Evolutionary conservation across 1,140 invertebrate genomes (phyloP).

Genomic region (Micrasema longulum): DNA sequence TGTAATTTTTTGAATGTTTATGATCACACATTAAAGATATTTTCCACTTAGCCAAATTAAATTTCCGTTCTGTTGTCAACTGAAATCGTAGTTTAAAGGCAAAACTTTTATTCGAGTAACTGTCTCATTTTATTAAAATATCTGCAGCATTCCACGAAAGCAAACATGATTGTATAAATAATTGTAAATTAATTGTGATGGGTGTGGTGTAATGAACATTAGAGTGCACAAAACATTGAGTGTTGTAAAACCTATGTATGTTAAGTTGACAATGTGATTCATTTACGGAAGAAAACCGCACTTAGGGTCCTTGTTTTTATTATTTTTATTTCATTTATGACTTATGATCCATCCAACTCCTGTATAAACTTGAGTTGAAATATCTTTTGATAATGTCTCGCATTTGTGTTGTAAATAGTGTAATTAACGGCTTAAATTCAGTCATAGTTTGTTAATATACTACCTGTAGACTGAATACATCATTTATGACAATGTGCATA

Average conservation of each 20-base stretch:
- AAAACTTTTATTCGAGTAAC: no score
- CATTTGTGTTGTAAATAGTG: constrained; percentile 56
- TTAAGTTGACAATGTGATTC: constrained; percentile 40
- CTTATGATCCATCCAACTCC: no score
- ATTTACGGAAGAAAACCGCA: constrained; percentile 32
- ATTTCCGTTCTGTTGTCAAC: no score
- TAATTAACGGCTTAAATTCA: constrained; percentile 55
- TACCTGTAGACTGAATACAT: constrained; percentile 55
- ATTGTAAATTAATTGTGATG: constrained; percentile 49
- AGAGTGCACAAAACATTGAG: constrained; percentile 53
- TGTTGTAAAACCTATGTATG: constrained; percentile 51
- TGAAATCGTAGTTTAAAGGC: no score
- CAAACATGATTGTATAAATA: constrained; percentile 44
- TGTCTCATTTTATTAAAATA: no score
- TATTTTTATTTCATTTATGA: constrained; percentile 45
- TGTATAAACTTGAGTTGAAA: no score
- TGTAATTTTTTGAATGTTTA: no score
- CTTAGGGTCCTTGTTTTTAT: constrained; percentile 49
- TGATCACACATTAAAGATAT: no score
- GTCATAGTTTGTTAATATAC: constrained; percentile 55
- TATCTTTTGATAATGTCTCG: constrained; percentile 49
- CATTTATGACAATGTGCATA: constrained; percentile 53
- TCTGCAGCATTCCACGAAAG: constrained; percentile 54
- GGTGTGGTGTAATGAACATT: constrained; percentile 50
- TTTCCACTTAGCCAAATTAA: no score